Evolutionary conservation across 2,113 vertebrate genomes (phyloP).

Genomic region (Sinocyclocheilus anshuiensis): DNA sequence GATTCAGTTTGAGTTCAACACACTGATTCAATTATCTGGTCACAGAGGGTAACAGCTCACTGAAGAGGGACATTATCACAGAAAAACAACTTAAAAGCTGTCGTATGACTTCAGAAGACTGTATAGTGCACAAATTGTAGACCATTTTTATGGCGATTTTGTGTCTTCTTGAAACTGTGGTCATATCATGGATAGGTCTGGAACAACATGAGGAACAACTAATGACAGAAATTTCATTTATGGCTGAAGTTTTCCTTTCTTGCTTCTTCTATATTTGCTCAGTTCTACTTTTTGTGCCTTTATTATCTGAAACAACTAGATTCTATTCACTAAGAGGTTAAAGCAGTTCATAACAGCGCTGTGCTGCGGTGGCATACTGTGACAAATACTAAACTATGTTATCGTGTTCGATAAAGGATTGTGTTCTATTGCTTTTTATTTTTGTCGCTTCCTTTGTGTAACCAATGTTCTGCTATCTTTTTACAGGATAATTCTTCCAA

Average conservation of each 20-base stretch:
- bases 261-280: not conserved
- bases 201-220: not conserved
- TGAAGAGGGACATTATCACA: not conserved
- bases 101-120: not conserved
- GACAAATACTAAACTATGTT: slow-evolving; percentile 6
- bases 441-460: not conserved
- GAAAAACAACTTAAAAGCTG: not conserved
- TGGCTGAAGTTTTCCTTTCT: not conserved
- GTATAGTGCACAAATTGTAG: no score
- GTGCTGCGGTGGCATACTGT: not conserved
- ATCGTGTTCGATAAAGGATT: not conserved
- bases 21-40: not conserved
- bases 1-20: no score
- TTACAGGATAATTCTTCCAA: slow-evolving; percentile 28
- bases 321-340: not conserved
- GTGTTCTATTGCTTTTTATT: not conserved
- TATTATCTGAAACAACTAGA: not conserved
- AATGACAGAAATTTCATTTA: not conserved
- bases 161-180: not conserved
- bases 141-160: not conserved
- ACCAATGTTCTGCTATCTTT: slow-evolving; percentile 13
- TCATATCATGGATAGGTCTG: not conserved
- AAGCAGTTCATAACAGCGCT: slow-evolving; percentile 11
- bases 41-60: not conserved
- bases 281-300: not conserved